These are phyloP conservation scores for Scomber japonicus DNA, from an alignment of 2,113 vertebrate species.

Conservation along the genomic window DNA sequence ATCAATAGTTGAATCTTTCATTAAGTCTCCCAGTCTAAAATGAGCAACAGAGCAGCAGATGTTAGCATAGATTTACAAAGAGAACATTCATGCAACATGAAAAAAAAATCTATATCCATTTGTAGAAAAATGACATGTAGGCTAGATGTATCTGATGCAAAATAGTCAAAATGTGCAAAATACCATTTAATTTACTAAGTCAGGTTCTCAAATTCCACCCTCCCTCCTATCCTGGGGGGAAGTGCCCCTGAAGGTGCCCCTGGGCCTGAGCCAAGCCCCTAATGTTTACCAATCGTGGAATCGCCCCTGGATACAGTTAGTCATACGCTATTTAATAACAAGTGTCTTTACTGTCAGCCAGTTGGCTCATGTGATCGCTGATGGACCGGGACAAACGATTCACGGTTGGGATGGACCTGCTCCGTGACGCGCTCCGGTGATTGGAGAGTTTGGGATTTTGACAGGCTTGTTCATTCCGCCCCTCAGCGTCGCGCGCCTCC, in stretches of 20 bases:
- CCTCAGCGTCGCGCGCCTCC: constrained; percentile 57
- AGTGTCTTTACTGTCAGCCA: background rate
- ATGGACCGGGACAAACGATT: constrained; percentile 1
- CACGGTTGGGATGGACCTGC: background rate
- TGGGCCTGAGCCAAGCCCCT: background rate
- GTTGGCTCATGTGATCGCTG: constrained; percentile 44
- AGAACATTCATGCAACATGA: no score
- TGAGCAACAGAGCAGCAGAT: no score
- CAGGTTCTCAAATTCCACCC: background rate
- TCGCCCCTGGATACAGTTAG: background rate
- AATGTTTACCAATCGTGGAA: background rate
- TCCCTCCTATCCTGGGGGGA: background rate
- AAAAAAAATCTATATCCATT: no score
- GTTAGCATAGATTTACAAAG: no score
- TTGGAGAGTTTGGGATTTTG: constrained; percentile 16
- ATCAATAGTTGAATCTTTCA: no score
- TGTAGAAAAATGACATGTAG: no score
- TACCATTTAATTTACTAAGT: no score
- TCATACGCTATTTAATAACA: background rate
- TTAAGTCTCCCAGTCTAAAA: no score
- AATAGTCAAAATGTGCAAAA: no score
- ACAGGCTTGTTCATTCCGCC: constrained; percentile 36
- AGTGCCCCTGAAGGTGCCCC: background rate
- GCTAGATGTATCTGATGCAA: no score
- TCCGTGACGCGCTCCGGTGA: background rate